Conservation (phyloP, 1,140 invertebrate genomes). For the Drosophila erecta region DNA sequence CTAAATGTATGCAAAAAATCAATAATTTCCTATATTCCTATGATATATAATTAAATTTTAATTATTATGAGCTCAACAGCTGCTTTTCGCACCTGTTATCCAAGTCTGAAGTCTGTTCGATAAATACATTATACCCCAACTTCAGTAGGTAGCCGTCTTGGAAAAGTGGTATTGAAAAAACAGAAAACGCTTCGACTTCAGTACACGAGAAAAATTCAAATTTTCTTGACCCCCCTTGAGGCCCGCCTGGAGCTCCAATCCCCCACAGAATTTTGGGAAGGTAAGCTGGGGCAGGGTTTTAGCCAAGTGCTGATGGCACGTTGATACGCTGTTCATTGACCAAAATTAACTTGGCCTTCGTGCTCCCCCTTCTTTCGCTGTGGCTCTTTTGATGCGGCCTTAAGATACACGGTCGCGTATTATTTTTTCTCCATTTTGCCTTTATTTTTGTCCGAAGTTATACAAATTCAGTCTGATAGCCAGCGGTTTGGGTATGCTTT, state of each 20-base stretch:
- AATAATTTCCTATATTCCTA: too few relatives aligned
- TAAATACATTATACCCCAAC: not conserved
- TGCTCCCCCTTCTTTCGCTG: slow-evolving; percentile 5
- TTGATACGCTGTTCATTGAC: slow-evolving; percentile 79
- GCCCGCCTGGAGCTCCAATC: slow-evolving; percentile 3
- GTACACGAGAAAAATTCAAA: slow-evolving; percentile 62
- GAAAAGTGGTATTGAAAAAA: slow-evolving; percentile 59
- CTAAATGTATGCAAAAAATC: too few relatives aligned
- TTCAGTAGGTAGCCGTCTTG: not conserved
- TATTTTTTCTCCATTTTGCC: slow-evolving; percentile 41
- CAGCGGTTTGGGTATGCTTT: slow-evolving; percentile 44
- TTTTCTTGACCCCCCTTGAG: slow-evolving; percentile 46
- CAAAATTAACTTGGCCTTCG: slow-evolving; percentile 73
- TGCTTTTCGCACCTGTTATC: not conserved
- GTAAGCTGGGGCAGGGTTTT: slow-evolving; percentile 11
- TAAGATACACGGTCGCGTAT: slow-evolving; percentile 50
- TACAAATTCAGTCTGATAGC: slow-evolving; percentile 69
- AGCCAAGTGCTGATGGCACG: slow-evolving; percentile 72
- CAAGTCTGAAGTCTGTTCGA: not conserved
- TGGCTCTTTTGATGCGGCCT: slow-evolving; percentile 52
- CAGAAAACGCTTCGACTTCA: slow-evolving; percentile 42
- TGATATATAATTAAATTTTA: not conserved
- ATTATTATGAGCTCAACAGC: not conserved
- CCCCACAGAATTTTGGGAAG: not conserved
- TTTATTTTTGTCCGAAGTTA: slow-evolving; percentile 59